phyloP scores from a whole-genome alignment of 2,113 vertebrate genomes.

The Myxocyprinus asiaticus region DNA sequence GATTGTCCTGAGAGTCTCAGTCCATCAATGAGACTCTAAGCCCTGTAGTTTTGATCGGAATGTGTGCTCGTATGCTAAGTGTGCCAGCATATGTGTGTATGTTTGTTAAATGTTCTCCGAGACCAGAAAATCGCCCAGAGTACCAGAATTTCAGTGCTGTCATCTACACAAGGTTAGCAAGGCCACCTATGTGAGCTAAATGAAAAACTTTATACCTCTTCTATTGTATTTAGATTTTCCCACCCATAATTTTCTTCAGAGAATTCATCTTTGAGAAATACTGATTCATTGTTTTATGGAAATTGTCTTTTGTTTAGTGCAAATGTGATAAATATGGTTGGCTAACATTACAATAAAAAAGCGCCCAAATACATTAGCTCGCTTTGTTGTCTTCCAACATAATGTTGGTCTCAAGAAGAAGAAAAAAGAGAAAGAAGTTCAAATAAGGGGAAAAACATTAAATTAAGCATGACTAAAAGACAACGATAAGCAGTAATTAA shows the following conservation, averaged over 20 bases:
- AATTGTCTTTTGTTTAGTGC: constrained; percentile 43
- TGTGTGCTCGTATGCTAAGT: background rate
- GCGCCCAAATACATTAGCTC: background rate
- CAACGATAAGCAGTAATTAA: constrained; percentile 78
- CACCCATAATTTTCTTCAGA: constrained; percentile 28
- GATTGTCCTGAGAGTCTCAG: constrained; percentile 42
- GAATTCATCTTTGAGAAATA: constrained; percentile 29
- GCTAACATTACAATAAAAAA: constrained; percentile 32
- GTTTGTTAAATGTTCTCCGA: background rate
- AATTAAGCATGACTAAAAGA: constrained; percentile 79
- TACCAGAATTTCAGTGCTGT: background rate
- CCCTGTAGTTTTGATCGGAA: background rate
- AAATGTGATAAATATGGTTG: constrained; percentile 40
- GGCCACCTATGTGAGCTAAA: constrained; percentile 34
- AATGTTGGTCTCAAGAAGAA: constrained; percentile 48
- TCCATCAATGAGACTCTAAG: constrained; percentile 21
- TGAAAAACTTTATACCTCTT: constrained; percentile 37
- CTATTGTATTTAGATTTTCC: constrained; percentile 43
- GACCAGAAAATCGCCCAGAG: background rate
- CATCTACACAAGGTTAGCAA: constrained; percentile 7
- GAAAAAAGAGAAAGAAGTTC: constrained; percentile 41
- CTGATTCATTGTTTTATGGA: constrained; percentile 47
- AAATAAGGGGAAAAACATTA: constrained; percentile 62
- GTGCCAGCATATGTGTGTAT: background rate
- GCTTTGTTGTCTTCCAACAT: constrained; percentile 43